Evolutionary conservation across 2,113 vertebrate species (phyloP).

Genomic region (Etheostoma cragini): DNA sequence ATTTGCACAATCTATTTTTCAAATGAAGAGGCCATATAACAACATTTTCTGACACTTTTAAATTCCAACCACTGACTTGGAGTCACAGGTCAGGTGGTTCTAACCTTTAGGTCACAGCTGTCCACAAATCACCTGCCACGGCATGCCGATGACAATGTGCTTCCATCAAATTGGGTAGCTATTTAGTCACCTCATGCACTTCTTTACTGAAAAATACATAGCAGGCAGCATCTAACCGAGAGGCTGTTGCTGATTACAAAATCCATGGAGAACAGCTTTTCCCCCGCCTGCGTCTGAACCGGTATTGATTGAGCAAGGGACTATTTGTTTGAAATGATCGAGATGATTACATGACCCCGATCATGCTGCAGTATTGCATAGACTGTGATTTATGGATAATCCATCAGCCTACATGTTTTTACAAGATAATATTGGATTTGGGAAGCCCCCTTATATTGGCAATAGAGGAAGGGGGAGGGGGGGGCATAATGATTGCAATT

Average conservation of each 20-base stretch:
- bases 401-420: constrained; percentile 66
- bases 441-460: constrained; percentile 40
- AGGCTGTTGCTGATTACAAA: constrained; percentile 69
- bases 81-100: not conserved
- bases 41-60: not conserved
- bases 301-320: constrained; percentile 59
- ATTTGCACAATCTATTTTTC: not conserved
- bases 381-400: constrained; percentile 68
- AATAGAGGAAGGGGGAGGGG: not conserved
- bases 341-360: constrained; percentile 63
- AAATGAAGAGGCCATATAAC: not conserved
- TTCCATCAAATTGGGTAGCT: constrained; percentile 9
- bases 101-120: constrained; percentile 1
- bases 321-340: constrained; percentile 72
- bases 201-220: constrained; percentile 38
- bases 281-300: constrained; percentile 53
- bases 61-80: not conserved
- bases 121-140: constrained; percentile 7
- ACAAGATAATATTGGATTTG: constrained; percentile 69
- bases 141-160: not conserved
- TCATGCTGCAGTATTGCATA: constrained; percentile 48
- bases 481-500: constrained; percentile 59
- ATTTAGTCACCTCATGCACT: constrained; percentile 34
- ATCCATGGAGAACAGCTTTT: constrained; percentile 70
- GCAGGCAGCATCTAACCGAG: constrained; percentile 35